Evolutionary conservation across 2,797 vertebrate genomes (phyloP).

Genomic region (Sciurus carolinensis): DNA sequence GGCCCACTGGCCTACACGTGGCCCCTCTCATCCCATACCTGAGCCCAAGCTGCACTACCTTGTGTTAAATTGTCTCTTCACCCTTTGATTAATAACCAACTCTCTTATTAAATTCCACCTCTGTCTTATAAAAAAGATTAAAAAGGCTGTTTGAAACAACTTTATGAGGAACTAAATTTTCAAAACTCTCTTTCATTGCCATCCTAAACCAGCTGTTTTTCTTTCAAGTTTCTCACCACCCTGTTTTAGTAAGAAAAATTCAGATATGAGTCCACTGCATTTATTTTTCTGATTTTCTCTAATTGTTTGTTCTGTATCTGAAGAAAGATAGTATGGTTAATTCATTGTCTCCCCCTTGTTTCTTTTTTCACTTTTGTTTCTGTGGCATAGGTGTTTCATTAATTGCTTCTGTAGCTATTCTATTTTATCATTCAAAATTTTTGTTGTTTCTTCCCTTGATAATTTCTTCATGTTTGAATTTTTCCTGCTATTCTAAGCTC

Average conservation of each 20-base stretch:
- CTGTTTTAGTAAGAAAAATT: not conserved
- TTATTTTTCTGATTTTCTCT: not conserved
- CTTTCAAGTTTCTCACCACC: not conserved
- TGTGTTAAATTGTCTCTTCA: not conserved
- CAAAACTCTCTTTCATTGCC: not conserved
- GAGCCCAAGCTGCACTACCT: not conserved
- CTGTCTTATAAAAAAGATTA: not conserved
- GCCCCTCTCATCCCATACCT: not conserved
- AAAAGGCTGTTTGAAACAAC: not conserved
- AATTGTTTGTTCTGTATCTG: not conserved
- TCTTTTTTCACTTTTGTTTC: not conserved
- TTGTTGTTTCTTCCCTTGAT: not conserved
- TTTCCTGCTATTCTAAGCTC: not conserved
- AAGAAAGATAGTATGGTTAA: not conserved
- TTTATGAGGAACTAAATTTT: not conserved
- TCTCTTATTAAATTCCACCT: not conserved
- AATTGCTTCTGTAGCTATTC: not conserved
- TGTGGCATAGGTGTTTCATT: not conserved
- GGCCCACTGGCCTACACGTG: rapidly evolving
- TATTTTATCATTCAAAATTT: not conserved
- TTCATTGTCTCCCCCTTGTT: not conserved
- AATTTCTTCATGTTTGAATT: conserved; percentile 25
- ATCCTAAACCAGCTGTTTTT: not conserved
- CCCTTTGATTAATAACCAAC: not conserved
- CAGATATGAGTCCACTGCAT: not conserved